A percentile compares a stretch with the other conserved stretches of the same genome.
Conservation (phyloP, 2,797 vertebrate genomes). For the Scomberomorus guttatus region DNA sequence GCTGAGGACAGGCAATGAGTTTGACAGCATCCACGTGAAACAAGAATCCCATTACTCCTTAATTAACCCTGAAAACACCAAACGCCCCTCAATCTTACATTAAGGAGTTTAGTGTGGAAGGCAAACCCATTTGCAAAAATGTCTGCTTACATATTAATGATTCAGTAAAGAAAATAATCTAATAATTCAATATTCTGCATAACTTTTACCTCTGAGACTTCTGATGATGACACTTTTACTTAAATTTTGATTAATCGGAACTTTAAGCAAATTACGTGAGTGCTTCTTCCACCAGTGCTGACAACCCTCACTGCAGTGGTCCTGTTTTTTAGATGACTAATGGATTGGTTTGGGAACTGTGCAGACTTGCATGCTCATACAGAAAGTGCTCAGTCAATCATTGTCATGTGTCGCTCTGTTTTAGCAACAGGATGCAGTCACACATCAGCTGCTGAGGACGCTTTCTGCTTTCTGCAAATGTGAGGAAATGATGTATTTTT, state of each 20-base stretch:
- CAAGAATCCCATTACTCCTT: too few species aligned
- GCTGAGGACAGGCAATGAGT: neutral
- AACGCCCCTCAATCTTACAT: too few species aligned
- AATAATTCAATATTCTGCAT: neutral
- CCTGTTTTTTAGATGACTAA: neutral
- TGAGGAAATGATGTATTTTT: neutral
- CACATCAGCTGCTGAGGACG: constrained; percentile 39
- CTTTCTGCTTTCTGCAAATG: constrained; percentile 15
- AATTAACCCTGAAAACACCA: too few species aligned
- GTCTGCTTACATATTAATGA: too few species aligned
- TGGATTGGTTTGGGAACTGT: neutral
- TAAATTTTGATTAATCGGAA: neutral
- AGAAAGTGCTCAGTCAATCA: constrained; percentile 30
- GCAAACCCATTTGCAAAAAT: too few species aligned
- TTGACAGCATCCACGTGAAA: too few species aligned
- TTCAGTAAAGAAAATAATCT: too few species aligned
- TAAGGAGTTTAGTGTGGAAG: too few species aligned
- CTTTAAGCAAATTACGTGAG: neutral
- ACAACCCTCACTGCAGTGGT: neutral
- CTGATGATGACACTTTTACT: neutral
- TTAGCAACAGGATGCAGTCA: constrained; percentile 50
- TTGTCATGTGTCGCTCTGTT: constrained; percentile 37
- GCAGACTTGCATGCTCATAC: neutral
- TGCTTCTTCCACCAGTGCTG: neutral
- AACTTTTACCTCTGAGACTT: neutral